These are phyloP conservation scores for Pelusios castaneus DNA, from an alignment of 2,113 vertebrate species.

Conservation along the genomic window DNA sequence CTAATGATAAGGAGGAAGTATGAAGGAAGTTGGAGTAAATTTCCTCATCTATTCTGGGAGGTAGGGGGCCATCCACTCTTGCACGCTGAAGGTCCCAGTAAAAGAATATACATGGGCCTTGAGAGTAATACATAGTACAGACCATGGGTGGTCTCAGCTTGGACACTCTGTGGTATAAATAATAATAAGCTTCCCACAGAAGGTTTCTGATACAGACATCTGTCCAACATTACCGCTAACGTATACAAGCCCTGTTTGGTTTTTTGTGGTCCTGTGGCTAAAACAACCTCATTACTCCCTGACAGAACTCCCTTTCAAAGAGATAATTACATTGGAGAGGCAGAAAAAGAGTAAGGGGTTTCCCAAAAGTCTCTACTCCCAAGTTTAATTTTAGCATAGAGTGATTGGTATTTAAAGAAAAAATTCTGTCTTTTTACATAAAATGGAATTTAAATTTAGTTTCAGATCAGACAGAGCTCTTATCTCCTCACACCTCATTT, in stretches of 20 bases:
- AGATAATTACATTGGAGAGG: conserved; percentile 8
- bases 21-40: conserved; percentile 66
- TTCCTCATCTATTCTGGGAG: conserved; percentile 67
- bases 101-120: conserved; percentile 24
- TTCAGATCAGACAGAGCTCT: conserved; percentile 39
- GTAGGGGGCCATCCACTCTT: conserved; percentile 10
- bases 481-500: not conserved
- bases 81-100: conserved; percentile 15
- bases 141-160: conserved; percentile 34
- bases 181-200: conserved; percentile 39
- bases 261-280: conserved; percentile 25
- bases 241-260: not conserved
- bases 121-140: conserved; percentile 46
- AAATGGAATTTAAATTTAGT: conserved; percentile 29
- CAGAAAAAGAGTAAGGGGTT: conserved; percentile 15
- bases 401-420: conserved; percentile 4
- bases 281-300: conserved; percentile 4
- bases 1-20: conserved; percentile 34
- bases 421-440: not conserved
- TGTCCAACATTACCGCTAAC: conserved; percentile 18
- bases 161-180: conserved; percentile 33
- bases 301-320: conserved; percentile 41
- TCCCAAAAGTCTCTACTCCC: not conserved
- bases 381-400: not conserved
- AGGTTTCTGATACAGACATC: conserved; percentile 12